Conservation (phyloP, 2,797 vertebrate genomes). For the Eulemur rubriventer region DNA sequence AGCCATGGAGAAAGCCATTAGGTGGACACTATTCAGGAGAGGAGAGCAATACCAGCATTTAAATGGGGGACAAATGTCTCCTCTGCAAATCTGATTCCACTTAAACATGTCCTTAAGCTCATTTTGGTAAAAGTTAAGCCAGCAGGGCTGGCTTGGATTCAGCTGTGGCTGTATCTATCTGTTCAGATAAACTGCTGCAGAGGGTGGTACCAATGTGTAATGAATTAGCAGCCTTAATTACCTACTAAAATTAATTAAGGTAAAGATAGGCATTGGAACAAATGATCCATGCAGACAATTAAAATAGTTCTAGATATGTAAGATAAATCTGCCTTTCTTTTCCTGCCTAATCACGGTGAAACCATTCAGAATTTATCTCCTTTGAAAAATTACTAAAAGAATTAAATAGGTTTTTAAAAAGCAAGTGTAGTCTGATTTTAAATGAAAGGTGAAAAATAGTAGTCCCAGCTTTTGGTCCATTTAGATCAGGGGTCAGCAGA, state of each 20-base stretch:
- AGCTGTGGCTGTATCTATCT: neutral
- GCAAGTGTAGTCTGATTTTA: neutral
- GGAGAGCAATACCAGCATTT: neutral
- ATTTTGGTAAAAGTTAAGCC: slow-evolving; percentile 14
- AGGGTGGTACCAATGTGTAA: neutral
- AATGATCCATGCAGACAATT: slow-evolving; percentile 40
- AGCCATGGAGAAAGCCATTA: neutral
- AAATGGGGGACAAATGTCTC: neutral
- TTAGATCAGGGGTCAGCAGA: neutral
- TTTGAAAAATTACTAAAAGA: slow-evolving; percentile 25
- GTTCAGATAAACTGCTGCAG: neutral
- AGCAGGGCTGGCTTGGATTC: neutral
- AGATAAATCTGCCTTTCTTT: slow-evolving; percentile 34
- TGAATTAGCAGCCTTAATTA: slow-evolving; percentile 61
- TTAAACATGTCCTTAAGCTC: neutral
- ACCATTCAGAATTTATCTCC: neutral
- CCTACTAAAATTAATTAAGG: slow-evolving; percentile 55
- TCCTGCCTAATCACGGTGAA: neutral
- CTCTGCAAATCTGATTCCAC: neutral
- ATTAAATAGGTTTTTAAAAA: neutral
- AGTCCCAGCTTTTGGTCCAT: neutral
- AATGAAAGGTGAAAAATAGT: neutral
- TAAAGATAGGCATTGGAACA: slow-evolving; percentile 12
- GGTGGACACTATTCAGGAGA: neutral
- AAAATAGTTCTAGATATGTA: neutral